Conservation (phyloP, 2,113 vertebrate species). For the Daubentonia madagascariensis region DNA sequence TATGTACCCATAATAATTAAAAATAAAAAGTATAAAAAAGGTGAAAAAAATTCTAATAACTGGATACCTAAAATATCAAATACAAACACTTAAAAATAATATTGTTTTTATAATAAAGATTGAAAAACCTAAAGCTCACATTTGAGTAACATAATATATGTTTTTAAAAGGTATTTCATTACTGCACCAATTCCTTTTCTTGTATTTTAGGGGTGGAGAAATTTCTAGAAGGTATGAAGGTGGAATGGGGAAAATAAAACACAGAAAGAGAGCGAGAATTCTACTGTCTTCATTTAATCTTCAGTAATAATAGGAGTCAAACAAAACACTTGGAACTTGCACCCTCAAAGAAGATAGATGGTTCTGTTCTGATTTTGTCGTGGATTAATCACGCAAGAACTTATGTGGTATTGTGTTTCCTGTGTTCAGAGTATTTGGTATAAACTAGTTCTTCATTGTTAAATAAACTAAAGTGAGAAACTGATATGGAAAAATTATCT, state of each 20-base stretch:
- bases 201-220: neutral
- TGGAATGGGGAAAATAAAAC: neutral
- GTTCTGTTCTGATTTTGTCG: neutral
- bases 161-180: neutral
- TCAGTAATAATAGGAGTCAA: neutral
- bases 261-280: neutral
- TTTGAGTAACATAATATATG: neutral
- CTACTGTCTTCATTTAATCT: neutral
- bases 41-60: neutral
- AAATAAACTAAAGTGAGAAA: constrained; percentile 11
- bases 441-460: neutral
- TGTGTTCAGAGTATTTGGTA: neutral
- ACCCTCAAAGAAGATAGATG: neutral
- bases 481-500: neutral
- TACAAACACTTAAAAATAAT: neutral
- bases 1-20: no score
- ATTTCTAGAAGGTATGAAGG: neutral
- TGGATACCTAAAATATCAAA: neutral
- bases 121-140: neutral
- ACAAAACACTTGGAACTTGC: neutral
- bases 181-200: neutral
- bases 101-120: neutral
- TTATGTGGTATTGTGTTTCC: neutral
- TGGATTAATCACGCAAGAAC: neutral
- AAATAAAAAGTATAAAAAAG: no score